phyloP scores from a whole-genome alignment of 2,888 invertebrate genomes.

The Neoscelio sp. region DNA sequence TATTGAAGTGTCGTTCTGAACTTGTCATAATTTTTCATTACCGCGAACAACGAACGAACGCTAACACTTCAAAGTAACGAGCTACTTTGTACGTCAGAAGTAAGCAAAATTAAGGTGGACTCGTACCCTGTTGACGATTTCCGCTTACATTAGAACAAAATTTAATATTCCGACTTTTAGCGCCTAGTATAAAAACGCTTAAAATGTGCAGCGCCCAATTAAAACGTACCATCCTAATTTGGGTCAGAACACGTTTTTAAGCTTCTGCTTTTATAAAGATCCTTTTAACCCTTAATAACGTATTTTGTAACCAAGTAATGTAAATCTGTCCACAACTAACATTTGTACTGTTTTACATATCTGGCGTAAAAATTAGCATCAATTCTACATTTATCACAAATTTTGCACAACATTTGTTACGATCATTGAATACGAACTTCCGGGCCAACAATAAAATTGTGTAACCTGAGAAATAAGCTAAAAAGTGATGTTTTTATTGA shows the following conservation, averaged over 20 bases:
- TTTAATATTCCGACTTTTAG: neutral
- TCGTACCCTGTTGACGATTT: neutral
- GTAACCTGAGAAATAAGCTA: conserved; percentile 49
- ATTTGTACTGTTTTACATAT: conserved; percentile 28
- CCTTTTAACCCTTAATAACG: neutral
- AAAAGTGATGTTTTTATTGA: conserved; percentile 47
- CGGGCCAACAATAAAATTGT: conserved; percentile 28
- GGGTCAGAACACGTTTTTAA: neutral
- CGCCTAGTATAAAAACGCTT: conserved; percentile 14
- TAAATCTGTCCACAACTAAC: conserved; percentile 16
- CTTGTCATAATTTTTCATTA: too few species aligned
- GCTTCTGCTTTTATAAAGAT: neutral
- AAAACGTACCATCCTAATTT: conserved; percentile 20
- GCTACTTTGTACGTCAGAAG: too few species aligned
- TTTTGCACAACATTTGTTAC: conserved; percentile 26
- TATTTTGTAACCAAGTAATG: conserved; percentile 15
- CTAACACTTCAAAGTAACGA: too few species aligned
- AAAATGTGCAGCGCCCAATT: conserved; percentile 17
- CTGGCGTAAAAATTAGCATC: conserved; percentile 43
- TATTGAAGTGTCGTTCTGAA: too few species aligned
- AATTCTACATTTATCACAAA: conserved; percentile 35
- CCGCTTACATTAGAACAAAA: conserved; percentile 7
- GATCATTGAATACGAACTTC: conserved; percentile 22
- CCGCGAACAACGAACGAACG: too few species aligned
- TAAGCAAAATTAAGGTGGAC: neutral